Conservation (phyloP, 1,140 invertebrate genomes). For the Rhysida immarginata region DNA sequence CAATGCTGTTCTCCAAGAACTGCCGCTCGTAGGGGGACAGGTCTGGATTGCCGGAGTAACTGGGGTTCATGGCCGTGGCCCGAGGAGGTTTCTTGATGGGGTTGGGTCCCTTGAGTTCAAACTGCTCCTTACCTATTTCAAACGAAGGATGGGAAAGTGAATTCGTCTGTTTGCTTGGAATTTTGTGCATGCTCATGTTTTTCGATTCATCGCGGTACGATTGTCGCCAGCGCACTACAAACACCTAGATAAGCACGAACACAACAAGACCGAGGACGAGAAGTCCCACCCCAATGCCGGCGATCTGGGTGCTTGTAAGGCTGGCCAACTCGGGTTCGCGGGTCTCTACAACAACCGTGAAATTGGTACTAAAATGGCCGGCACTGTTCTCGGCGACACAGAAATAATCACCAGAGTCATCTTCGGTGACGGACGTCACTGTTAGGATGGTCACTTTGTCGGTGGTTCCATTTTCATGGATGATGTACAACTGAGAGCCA, state of each 20-base stretch:
- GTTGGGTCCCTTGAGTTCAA: constrained; percentile 26
- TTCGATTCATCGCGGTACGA: background rate
- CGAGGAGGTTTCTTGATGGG: constrained; percentile 50
- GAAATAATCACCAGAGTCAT: constrained; percentile 74
- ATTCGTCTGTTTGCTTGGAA: background rate
- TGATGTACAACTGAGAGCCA: constrained; percentile 10
- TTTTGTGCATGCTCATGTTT: background rate
- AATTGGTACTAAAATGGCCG: constrained; percentile 79
- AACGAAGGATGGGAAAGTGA: background rate
- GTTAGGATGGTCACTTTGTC: constrained; percentile 58
- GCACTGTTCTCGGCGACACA: constrained; percentile 82
- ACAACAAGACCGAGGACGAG: constrained; percentile 61
- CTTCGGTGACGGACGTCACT: constrained; percentile 69
- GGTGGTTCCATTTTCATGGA: constrained; percentile 8
- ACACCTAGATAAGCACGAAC: constrained; percentile 50
- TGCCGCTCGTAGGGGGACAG: background rate
- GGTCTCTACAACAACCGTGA: constrained; percentile 56
- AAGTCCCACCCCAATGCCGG: constrained; percentile 63
- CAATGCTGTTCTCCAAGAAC: background rate
- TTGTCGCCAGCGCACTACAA: constrained; percentile 41
- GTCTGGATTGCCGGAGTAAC: background rate
- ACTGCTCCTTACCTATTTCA: background rate
- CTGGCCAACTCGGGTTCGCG: constrained; percentile 57
- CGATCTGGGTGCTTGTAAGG: constrained; percentile 65
- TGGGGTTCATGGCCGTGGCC: constrained; percentile 3